Conservation (phyloP, 2,797 vertebrate species). For the Schizopygopsis malacanthus region DNA sequence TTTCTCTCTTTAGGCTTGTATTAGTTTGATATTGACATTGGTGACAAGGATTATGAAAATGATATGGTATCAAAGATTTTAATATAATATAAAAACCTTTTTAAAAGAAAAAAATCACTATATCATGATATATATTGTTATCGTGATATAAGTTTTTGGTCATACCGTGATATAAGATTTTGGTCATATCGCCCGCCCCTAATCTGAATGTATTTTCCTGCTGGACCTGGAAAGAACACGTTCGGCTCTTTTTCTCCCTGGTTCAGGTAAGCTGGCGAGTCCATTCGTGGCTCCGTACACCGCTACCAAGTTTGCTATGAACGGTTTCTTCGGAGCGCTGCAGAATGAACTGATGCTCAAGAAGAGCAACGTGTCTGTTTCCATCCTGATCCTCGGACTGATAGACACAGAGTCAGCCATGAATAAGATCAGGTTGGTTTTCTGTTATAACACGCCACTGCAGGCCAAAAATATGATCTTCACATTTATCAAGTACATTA, state of each 20-base stretch:
- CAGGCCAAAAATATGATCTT: too few species aligned
- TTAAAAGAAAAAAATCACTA: too few species aligned
- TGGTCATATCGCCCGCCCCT: too few species aligned
- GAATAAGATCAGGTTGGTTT: constrained; percentile 67
- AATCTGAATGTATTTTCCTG: background rate
- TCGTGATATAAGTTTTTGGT: too few species aligned
- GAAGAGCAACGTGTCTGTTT: constrained; percentile 68
- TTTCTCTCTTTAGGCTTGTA: too few species aligned
- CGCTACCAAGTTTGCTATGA: constrained; percentile 73
- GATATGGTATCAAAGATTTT: too few species aligned
- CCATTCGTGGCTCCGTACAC: constrained; percentile 72
- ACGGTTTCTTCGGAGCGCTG: constrained; percentile 72
- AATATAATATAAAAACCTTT: too few species aligned
- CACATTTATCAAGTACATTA: background rate
- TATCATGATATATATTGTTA: too few species aligned
- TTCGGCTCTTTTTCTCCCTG: background rate
- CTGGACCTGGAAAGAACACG: background rate
- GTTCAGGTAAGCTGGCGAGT: constrained; percentile 70
- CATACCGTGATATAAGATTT: too few species aligned
- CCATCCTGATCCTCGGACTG: constrained; percentile 73
- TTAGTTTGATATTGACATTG: too few species aligned
- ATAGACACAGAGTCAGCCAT: constrained; percentile 68
- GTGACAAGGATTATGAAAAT: too few species aligned
- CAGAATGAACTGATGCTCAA: constrained; percentile 73
- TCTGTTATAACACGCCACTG: background rate